Evolutionary conservation across 2,888 invertebrate genomes (phyloP), one percentile per base, ranked within the genome.

Genomic region (Deilephila elpenor): DNA sequence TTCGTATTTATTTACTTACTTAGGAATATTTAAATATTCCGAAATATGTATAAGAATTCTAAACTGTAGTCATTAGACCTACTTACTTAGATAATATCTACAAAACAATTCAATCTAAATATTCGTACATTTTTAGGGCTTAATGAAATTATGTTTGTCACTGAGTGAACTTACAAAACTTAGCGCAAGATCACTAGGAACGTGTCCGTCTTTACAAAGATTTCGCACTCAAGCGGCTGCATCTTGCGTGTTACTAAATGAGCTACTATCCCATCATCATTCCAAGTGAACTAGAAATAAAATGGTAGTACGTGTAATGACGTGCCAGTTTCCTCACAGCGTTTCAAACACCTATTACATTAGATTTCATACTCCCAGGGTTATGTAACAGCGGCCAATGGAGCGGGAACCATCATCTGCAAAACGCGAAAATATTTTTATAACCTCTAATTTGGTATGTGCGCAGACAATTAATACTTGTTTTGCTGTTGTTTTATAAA

Each of bases 311-410:
- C 61, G 14, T 62, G 62, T 37, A 62, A 37, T 37, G 34, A 34
- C 62, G 34, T 37, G 62, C 62, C 1, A 37, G 62, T 19, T 62
- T 62, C 62, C 62, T 37, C 62, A 61, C 61, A 1, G 29, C 61
- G 61, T 61, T 61, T 19, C 29, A 61, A 60, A 60, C 25, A 32
- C 61, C 61, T 32, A 56, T 61, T 61, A 61, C 61, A 61, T 60
- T 60, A 61, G 60, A 37, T 62, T 62, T 37, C n/a, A n/a, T 37
- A 62, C 62, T 62, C 37, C 19, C 34, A n/a, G 37, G 19, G 62
- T 62, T 62, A 62, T 37, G 19, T 61, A 32, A 32, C 32, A 61
- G 17, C 32, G 32, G 61, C 29, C 19, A 5, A 32, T 61, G 56
- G 56, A 17, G 19, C 61, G 61, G 61, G 61, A 61, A 29, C 19